Evolutionary conservation across 2,888 invertebrate genomes (phyloP).

Genomic region (Elmis aenea): DNA sequence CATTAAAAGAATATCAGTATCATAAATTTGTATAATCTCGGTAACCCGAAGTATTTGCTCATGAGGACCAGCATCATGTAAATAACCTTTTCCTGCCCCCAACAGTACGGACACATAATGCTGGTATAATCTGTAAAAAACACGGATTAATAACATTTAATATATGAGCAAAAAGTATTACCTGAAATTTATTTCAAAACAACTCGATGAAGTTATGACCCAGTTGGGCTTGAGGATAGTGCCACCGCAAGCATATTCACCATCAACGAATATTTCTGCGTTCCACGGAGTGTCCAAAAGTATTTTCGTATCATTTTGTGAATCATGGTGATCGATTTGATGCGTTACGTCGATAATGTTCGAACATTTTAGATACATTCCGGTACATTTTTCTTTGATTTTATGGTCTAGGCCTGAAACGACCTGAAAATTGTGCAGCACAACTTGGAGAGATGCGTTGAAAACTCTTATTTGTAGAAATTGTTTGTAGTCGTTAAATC

Average conservation of each 20-base stretch:
- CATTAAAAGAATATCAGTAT: slow-evolving; percentile 58
- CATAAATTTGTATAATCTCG: slow-evolving; percentile 52
- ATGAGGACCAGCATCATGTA: slow-evolving; percentile 57
- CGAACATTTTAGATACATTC: slow-evolving; percentile 53
- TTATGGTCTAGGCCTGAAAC: slow-evolving; percentile 1
- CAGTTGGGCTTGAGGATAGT: slow-evolving; percentile 62
- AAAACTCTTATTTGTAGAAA: slow-evolving; percentile 19
- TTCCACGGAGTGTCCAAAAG: slow-evolving; percentile 60
- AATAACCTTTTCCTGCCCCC: slow-evolving; percentile 61
- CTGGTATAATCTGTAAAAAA: slow-evolving; percentile 48
- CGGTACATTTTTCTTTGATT: slow-evolving; percentile 44
- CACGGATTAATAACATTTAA: too few relatives aligned
- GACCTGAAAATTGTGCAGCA: slow-evolving; percentile 2
- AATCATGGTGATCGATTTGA: slow-evolving; percentile 20
- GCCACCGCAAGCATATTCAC: slow-evolving; percentile 64
- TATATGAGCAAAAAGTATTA: slow-evolving; percentile 41
- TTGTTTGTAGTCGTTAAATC: slow-evolving; percentile 52
- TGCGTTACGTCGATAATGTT: slow-evolving; percentile 43
- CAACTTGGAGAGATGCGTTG: neutral
- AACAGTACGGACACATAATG: slow-evolving; percentile 61
- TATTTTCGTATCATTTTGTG: slow-evolving; percentile 8
- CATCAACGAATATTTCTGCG: slow-evolving; percentile 67
- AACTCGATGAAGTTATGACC: slow-evolving; percentile 55
- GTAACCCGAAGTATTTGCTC: slow-evolving; percentile 65
- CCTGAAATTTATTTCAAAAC: slow-evolving; percentile 46